Base-by-base conservation (phyloP, 2,888 invertebrate species). In the Podotricha telesiphe region DNA sequence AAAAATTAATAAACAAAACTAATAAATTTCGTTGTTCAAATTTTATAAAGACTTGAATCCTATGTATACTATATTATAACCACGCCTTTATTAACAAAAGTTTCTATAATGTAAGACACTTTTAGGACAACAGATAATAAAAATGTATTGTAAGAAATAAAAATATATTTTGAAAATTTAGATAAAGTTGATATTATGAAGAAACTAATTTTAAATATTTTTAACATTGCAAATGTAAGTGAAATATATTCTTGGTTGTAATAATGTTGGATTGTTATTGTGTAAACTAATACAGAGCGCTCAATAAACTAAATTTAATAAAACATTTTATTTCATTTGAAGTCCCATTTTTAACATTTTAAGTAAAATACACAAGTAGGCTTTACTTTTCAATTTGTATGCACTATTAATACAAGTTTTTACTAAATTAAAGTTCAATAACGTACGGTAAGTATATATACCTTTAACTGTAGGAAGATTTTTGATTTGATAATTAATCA, bases 301-400 rank as follows among this genome's bases (percentile, higher is more conserved):
- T 64, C 64, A 64, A 51, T 64, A 51, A 64, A 64, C 34, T 17
- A 42, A 64, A 63, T 51, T 51, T 22, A 51, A 34, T 40, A 11
- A 40, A n/a, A 5, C 2, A 3, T 40, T 51, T n/a, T 62, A 37
- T 45, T 20, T 45, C 17, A 51, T 48, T 42, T 20, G 3, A 4
- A 28, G 6, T 4, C 22, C 15, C n/a, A 0, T 59, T n/a, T 40
- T 40, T 40, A 4, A 11, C 10, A 17, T 17, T 56, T 7, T 7
- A 19, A 20, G n/a, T 40, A 13, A 20, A 50, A 42, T 1, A 42
- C 13, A 8, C 37, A 37, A 8, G 10, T 37, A 37, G 28, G 6
- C n/a, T 28, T 28, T 28, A 2, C 28, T 28, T 28, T 28, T 28
- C 6, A 2, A 28, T 28, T 28, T 5, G 28, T 28, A 28, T 28